Evolutionary conservation across 2,888 invertebrate genomes (phyloP), one percentile per base, ranked within the genome.

Genomic region (Hedya salicella): DNA sequence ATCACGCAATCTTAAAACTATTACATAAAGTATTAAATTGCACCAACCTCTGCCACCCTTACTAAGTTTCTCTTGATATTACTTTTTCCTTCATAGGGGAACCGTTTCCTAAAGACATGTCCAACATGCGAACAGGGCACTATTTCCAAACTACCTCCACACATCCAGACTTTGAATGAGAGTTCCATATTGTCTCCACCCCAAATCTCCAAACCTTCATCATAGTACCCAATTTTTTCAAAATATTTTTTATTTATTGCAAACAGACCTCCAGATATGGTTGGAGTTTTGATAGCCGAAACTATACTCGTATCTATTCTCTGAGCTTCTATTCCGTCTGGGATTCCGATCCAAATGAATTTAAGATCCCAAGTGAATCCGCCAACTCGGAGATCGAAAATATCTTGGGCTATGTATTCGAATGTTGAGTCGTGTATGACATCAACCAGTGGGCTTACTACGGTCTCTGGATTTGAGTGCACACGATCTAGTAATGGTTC

Each of bases 151-250:
- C 96, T 96, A 3, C 99, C 99, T 39, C 99, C 99, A 79, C 99
- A 99, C 99, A 99, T 99, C 99, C 99, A 99, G 0, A 97, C 96
- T 94, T 98, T 98, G 88, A 99, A 99, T 1, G 98, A 98, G 42
- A 99, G 88, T 87, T 99, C 99, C 71, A 99, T 92, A 89, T 99
- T 99, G 86, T 99, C 98, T 46, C 98, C 98, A 61, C 99, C 99
- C 99, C 99, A 99, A 76, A 98, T 98, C 84, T 99, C 98, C 90
- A 99, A 98, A 11, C 97, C 98, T 39, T 97, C 96, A 88, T 99
- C 99, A 87, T 99, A 99, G 46, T 97, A 97, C 42, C 99, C 99
- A 39, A 99, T 93, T 57, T 94, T 94, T 80, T 97, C 95, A 85
- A 99, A 99, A 89, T 97, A 99, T 67, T 93, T 88, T 77, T 95